Evolutionary conservation across 2,888 invertebrate genomes (phyloP), one percentile per base, ranked within the genome.

Genomic region (Dasysyrphus albostriatus): DNA sequence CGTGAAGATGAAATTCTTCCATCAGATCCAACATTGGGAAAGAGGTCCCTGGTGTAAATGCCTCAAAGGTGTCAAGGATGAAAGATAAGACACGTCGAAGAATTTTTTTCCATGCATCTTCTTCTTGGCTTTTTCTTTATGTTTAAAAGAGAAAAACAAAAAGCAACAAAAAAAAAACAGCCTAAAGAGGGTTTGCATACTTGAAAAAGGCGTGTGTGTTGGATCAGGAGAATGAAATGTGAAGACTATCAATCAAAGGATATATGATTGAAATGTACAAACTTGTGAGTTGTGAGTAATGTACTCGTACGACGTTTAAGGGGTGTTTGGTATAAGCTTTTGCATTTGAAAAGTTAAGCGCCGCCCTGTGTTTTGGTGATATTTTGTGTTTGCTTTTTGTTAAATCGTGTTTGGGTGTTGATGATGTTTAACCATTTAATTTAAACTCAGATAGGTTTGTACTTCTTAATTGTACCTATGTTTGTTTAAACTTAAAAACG

Each of bases 41-140:
- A 61, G 56, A 37, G 19, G 39, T 39, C 24, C 10, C 76, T 85
- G 61, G 73, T 61, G 69, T 82, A 75, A 78, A 83, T 87, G 87
- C 82, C 78, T 87, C 75, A 72, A 79, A 87, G 87, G 87, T 87
- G 87, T 87, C 83, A 79, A 19, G 83, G 75, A 87, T 87, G 67
- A 72, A 65, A 83, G 87, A 87, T 87, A 87, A 83, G 78, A 67
- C 74, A 87, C 87, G 75, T 79, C 67, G 75, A 87, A 74, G 87
- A 78, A 72, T 83, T 75, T 70, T 63, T 72, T 49, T 54, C 1
- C 39, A 56, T 44, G 37, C 24, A 58, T 69, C 51, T 47, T 78
- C 37, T 19, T 58, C 51, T 10, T 51, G 42, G 54, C 34, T 32
- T 34, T 49, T 49, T 58, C 12, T 16, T 34, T 37, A 16, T 32